A percentile compares a stretch with the other conserved stretches of the same genome.
Conservation (phyloP, 2,113 vertebrate genomes). For the Nansenia antarctica region DNA sequence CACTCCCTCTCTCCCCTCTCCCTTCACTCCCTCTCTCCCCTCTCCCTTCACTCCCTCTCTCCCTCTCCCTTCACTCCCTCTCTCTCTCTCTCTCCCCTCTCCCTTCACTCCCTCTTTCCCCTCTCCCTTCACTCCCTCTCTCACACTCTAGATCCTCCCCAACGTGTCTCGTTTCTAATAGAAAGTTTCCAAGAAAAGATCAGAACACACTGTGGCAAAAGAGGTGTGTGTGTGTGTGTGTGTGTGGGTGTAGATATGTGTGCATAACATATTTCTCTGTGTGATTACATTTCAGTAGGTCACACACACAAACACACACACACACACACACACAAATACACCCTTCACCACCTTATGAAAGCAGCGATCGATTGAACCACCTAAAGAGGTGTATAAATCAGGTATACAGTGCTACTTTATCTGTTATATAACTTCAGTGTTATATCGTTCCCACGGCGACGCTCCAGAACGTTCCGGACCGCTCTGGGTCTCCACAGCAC, state of each 20-base stretch:
- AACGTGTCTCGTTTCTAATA: no score
- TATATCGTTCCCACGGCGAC: slow-evolving; percentile 68
- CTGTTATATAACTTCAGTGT: slow-evolving; percentile 58
- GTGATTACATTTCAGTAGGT: neutral
- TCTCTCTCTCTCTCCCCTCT: slow-evolving; percentile 35
- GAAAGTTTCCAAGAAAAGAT: no score
- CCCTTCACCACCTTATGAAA: slow-evolving; percentile 61
- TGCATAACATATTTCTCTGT: neutral
- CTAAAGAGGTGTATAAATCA: slow-evolving; percentile 71
- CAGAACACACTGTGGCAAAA: no score
- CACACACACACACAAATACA: slow-evolving; percentile 16
- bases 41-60: neutral
- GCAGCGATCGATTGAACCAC: slow-evolving; percentile 67
- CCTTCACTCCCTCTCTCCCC: neutral
- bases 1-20: slow-evolving; percentile 42
- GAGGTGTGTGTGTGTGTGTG: no score
- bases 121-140: no score
- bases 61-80: slow-evolving; percentile 20
- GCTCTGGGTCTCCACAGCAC: slow-evolving; percentile 6
- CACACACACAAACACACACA: slow-evolving; percentile 24
- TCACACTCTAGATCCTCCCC: neutral
- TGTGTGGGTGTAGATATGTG: neutral
- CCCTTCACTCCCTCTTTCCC: neutral
- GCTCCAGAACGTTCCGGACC: slow-evolving; percentile 14
- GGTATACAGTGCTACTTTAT: slow-evolving; percentile 67